A percentile compares a stretch with the other conserved stretches of the same genome.
These are phyloP conservation scores for Noctua fimbriata DNA, from an alignment of 2,888 invertebrate genomes.

Conservation along the genomic window DNA sequence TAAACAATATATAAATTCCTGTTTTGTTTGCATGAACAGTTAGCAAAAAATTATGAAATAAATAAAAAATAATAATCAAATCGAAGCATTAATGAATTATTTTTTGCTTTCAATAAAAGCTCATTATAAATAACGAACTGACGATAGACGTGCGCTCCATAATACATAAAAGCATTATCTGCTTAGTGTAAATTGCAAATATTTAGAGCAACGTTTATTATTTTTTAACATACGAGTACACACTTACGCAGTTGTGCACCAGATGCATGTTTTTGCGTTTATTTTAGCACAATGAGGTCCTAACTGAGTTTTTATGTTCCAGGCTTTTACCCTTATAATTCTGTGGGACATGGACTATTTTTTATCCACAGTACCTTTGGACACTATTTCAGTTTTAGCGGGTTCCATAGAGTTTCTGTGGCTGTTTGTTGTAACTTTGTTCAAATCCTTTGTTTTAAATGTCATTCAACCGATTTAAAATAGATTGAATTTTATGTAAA, in stretches of 20 bases:
- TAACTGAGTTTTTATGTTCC: constrained; percentile 18
- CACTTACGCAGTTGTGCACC: not conserved
- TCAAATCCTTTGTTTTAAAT: not conserved
- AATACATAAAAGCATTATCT: not conserved
- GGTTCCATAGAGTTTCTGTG: not conserved
- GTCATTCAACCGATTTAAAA: not conserved
- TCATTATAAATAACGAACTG: not conserved
- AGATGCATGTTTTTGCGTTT: constrained; percentile 12
- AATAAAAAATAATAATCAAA: not conserved
- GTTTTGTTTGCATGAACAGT: not conserved
- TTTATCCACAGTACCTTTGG: not conserved
- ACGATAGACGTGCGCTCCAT: not conserved
- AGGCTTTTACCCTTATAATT: constrained; percentile 7
- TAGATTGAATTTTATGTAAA: not conserved
- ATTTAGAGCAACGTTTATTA: not conserved
- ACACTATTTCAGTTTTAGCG: not conserved
- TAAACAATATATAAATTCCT: not conserved
- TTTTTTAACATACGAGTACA: not conserved
- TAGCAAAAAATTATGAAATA: not conserved
- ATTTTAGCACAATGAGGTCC: not conserved
- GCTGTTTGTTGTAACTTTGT: not conserved
- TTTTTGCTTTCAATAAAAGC: not conserved
- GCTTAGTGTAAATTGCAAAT: not conserved
- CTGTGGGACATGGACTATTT: not conserved
- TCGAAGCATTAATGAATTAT: not conserved